Percentiles rank a stretch among this genome's conserved stretches.
Evolutionary conservation across 2,113 vertebrate genomes (phyloP).

Genomic region (Hirundichthys speculiger): DNA sequence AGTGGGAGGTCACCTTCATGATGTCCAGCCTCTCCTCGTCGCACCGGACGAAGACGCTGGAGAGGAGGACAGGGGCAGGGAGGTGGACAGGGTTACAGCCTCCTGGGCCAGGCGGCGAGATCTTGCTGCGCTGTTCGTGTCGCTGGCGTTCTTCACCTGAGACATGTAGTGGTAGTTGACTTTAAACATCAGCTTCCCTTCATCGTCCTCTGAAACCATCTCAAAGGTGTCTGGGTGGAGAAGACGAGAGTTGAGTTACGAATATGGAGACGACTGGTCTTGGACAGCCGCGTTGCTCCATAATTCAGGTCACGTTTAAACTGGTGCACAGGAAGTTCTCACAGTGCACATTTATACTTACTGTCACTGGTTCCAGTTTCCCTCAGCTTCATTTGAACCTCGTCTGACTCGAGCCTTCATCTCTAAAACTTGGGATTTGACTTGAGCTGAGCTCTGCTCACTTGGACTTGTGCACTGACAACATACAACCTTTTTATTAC

Average conservation of each 20-base stretch:
- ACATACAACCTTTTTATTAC: no score
- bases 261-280: no score
- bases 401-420: no score
- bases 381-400: no score
- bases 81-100: conserved; percentile 97
- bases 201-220: conserved; percentile 98
- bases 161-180: conserved; percentile 99
- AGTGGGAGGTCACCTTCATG: conserved; percentile 89
- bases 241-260: neutral
- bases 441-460: no score
- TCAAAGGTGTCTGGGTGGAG: conserved; percentile 91
- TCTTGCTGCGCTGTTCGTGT: conserved; percentile 94
- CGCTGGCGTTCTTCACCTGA: conserved; percentile 98
- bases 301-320: no score
- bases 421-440: no score
- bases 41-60: conserved; percentile 96
- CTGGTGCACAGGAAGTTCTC: no score
- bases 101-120: conserved; percentile 96
- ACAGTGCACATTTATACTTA: no score
- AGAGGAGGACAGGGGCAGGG: conserved; percentile 96
- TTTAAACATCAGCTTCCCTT: conserved; percentile 97
- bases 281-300: no score
- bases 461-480: no score
- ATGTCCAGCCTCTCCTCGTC: conserved; percentile 98
- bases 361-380: no score